Conservation (phyloP, 1,140 invertebrate genomes). For the Drosophila sechellia region DNA sequence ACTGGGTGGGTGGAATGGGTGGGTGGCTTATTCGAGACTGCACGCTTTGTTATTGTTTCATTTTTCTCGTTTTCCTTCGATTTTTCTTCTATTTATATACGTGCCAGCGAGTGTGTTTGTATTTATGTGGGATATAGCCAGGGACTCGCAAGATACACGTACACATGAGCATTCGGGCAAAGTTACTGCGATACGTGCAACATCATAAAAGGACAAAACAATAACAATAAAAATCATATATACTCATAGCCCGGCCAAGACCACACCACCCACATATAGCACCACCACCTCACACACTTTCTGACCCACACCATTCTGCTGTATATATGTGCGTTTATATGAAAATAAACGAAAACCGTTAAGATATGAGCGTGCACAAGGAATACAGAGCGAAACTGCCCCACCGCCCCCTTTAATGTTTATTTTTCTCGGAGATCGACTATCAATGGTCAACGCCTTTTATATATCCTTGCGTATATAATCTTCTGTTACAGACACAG, state of each 20-base stretch:
- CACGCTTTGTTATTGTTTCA: constrained; percentile 72
- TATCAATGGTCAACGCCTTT: constrained; percentile 19
- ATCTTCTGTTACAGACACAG: no score
- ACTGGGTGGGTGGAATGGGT: constrained; percentile 12
- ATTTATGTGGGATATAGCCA: constrained; percentile 47
- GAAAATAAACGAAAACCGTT: constrained; percentile 57
- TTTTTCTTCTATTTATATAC: constrained; percentile 49
- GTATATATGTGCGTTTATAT: constrained; percentile 28
- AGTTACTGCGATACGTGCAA: constrained; percentile 63
- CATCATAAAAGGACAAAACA: constrained; percentile 81
- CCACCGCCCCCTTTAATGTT: not conserved
- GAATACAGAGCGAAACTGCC: constrained; percentile 2
- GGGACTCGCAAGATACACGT: constrained; percentile 28
- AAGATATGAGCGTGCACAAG: constrained; percentile 67
- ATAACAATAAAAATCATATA: constrained; percentile 83
- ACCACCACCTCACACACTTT: not conserved
- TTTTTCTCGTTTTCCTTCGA: constrained; percentile 72
- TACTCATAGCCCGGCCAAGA: constrained; percentile 29
- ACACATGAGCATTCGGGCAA: constrained; percentile 38
- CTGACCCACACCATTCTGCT: not conserved
- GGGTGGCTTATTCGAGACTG: constrained; percentile 48
- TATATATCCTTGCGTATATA: not conserved
- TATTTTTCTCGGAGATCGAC: constrained; percentile 11
- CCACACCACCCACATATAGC: constrained; percentile 1
- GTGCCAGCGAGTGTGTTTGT: constrained; percentile 28